Evolutionary conservation across 2,113 vertebrate genomes (phyloP).

Genomic region (Hassar affinis): DNA sequence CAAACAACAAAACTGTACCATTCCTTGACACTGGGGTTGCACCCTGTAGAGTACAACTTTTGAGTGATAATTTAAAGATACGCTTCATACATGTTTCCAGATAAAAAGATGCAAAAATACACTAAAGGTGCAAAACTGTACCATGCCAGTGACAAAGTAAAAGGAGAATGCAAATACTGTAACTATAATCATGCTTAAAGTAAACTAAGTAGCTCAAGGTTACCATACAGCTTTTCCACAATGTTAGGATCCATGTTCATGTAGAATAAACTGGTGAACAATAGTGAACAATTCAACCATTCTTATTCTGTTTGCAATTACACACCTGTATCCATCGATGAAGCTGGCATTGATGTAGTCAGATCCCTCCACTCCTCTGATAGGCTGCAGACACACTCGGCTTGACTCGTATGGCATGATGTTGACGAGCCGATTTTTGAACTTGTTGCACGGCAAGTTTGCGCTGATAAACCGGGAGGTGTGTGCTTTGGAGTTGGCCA

Average conservation of each 20-base stretch:
- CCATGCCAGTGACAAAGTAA: neutral
- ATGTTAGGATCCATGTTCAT: neutral
- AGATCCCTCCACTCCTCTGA: conserved; percentile 92
- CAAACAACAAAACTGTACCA: neutral
- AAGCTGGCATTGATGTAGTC: conserved; percentile 98
- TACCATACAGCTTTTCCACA: neutral
- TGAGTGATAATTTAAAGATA: neutral
- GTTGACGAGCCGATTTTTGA: conserved; percentile 95
- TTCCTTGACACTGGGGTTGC: neutral
- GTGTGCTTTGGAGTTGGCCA: conserved; percentile 91
- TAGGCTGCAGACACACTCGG: conserved; percentile 90
- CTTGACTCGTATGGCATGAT: conserved; percentile 95
- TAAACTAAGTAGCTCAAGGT: neutral
- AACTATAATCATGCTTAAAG: neutral
- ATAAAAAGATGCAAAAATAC: neutral
- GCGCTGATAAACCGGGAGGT: conserved; percentile 94
- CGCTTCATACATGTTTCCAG: neutral
- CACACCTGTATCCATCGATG: conserved; percentile 92
- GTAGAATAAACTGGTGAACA: neutral
- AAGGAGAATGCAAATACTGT: neutral
- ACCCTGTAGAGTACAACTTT: neutral
- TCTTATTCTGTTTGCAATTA: neutral
- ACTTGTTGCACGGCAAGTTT: conserved; percentile 96
- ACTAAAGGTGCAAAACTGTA: neutral
- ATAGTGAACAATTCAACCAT: neutral